Evolutionary conservation across 2,888 invertebrate species (phyloP).

Genomic region (Chorisops tibialis): DNA sequence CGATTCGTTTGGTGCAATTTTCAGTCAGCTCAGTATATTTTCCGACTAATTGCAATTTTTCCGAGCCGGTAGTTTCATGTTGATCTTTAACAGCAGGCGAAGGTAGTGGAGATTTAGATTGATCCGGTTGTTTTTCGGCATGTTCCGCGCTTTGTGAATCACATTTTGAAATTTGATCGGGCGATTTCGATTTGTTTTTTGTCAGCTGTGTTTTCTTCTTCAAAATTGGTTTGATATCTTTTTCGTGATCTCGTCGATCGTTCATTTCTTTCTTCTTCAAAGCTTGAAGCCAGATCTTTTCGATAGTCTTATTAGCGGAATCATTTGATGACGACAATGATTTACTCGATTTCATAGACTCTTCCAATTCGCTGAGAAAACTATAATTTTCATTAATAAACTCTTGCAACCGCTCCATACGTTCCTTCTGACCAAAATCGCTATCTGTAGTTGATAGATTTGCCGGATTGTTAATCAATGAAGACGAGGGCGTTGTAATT

Average conservation of each 20-base stretch:
- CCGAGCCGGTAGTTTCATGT: background rate
- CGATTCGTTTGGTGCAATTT: conserved; percentile 57
- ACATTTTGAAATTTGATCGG: background rate
- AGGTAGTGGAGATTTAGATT: background rate
- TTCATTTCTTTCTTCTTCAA: conserved; percentile 29
- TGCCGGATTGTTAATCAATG: conserved; percentile 50
- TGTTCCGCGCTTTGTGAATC: background rate
- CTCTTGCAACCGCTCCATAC: conserved; percentile 41
- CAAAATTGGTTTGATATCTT: conserved; percentile 12
- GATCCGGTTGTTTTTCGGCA: background rate
- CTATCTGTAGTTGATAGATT: conserved; percentile 43
- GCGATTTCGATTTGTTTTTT: background rate
- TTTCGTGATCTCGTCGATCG: conserved; percentile 10
- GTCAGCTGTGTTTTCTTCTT: conserved; percentile 27
- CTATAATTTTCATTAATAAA: conserved; percentile 48
- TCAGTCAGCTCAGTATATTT: conserved; percentile 57
- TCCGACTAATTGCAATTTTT: conserved; percentile 35
- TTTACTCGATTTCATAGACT: conserved; percentile 38
- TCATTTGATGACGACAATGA: conserved; percentile 29
- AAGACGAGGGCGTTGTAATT: conserved; percentile 53
- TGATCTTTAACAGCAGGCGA: background rate
- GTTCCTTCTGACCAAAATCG: conserved; percentile 33
- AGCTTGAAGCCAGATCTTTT: conserved; percentile 43
- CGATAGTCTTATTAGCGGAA: conserved; percentile 36
- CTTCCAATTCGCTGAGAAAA: conserved; percentile 46